phyloP scores from a whole-genome alignment of 2,113 vertebrate genomes.

The Gallinago undulata region DNA sequence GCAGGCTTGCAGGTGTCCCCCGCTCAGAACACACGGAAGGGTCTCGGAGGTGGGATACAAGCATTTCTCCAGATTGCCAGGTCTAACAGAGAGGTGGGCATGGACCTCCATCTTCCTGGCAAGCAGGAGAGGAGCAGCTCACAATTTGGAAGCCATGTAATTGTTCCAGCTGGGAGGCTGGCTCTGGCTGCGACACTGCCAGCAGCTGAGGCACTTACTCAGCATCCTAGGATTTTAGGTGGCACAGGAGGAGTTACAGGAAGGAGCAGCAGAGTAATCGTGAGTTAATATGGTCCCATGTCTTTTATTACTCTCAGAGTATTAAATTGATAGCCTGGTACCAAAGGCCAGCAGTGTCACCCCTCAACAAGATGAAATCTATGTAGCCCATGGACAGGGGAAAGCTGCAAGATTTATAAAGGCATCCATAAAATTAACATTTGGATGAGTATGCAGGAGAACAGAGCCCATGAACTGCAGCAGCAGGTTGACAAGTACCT shows the following conservation, averaged over 20 bases:
- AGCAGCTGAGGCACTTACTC: background rate
- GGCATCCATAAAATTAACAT: slow-evolving; percentile 68
- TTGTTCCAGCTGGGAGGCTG: background rate
- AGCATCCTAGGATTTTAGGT: background rate
- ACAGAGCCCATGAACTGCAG: background rate
- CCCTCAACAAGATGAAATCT: slow-evolving; percentile 74
- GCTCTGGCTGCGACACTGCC: background rate
- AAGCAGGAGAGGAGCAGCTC: background rate
- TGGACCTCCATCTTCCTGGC: background rate
- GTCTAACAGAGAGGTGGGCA: background rate
- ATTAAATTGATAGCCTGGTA: slow-evolving; percentile 68
- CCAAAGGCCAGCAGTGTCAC: slow-evolving; percentile 72
- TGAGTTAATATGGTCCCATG: background rate
- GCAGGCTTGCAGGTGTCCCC: background rate
- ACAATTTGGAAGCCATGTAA: background rate
- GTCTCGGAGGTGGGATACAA: background rate
- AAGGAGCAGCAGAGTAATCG: background rate
- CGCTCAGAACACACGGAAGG: background rate
- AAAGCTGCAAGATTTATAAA: slow-evolving; percentile 70
- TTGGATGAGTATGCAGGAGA: slow-evolving; percentile 36
- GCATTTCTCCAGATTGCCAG: background rate
- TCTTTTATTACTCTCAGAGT: slow-evolving; percentile 10
- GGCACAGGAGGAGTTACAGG: background rate
- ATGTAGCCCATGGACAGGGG: background rate
- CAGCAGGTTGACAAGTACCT: background rate